A percentile compares a stretch with the other conserved stretches of the same genome.
phyloP scores from a whole-genome alignment of 1,140 invertebrate species.

The Trialeurodes vaporariorum region DNA sequence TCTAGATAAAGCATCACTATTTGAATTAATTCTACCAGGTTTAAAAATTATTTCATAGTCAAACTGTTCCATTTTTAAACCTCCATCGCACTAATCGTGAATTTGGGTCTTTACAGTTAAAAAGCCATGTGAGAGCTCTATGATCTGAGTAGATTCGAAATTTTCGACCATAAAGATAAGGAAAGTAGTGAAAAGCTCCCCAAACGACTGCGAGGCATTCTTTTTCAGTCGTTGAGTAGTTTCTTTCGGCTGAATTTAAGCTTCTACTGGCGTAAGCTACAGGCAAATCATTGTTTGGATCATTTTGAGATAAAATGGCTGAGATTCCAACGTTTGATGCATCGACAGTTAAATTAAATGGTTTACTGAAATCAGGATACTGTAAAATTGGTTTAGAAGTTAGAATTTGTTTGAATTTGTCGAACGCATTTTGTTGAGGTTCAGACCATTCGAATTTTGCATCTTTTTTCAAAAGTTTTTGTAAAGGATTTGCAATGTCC shows the following conservation, averaged over 20 bases:
- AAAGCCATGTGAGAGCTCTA: no score
- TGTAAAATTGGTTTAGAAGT: slow-evolving; percentile 27
- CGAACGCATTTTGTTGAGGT: no score
- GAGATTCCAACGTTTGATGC: slow-evolving; percentile 26
- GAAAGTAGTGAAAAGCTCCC: slow-evolving; percentile 35
- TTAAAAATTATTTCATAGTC: slow-evolving; percentile 35
- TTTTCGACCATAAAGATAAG: slow-evolving; percentile 37
- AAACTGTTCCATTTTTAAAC: slow-evolving; percentile 38
- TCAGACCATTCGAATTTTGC: no score
- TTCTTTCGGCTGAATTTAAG: no score
- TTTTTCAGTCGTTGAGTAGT: no score
- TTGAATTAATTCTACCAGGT: slow-evolving; percentile 29
- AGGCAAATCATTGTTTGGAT: slow-evolving; percentile 21
- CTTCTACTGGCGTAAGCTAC: no score
- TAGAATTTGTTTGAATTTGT: no score
- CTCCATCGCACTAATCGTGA: slow-evolving; percentile 38
- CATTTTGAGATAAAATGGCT: slow-evolving; percentile 29
- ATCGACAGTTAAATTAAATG: slow-evolving; percentile 44
- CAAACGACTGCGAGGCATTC: no score
- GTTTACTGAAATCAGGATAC: slow-evolving; percentile 31
- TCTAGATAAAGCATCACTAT: slow-evolving; percentile 22
- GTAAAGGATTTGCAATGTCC: slow-evolving; percentile 30
- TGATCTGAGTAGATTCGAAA: slow-evolving; percentile 43
- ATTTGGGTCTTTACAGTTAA: slow-evolving; percentile 37
- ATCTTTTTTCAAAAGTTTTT: no score